Evolutionary conservation across 2,797 vertebrate species (phyloP).

Genomic region (Muscicapa comitata): DNA sequence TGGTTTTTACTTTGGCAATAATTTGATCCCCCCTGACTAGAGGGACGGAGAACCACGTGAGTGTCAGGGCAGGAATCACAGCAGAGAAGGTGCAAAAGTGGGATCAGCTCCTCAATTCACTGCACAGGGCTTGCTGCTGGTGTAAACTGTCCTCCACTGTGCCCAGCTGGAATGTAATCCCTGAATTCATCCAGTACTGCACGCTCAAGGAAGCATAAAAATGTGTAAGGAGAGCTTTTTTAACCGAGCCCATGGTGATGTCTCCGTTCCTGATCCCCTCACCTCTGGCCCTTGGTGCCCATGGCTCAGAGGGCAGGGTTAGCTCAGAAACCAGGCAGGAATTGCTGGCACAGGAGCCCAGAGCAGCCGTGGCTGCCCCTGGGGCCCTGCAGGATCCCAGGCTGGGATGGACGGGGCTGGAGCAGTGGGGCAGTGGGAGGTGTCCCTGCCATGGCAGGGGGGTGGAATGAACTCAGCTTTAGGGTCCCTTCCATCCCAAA

Average conservation of each 20-base stretch:
- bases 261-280: neutral
- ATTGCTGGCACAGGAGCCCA: neutral
- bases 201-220: neutral
- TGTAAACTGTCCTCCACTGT: neutral
- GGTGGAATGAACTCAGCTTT: neutral
- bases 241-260: neutral
- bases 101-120: neutral
- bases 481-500: neutral
- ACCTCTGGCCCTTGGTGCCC: neutral
- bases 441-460: neutral
- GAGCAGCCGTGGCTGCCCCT: neutral
- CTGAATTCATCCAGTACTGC: neutral
- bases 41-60: neutral
- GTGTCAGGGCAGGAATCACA: neutral
- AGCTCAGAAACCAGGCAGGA: neutral
- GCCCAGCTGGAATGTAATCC: neutral
- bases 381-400: neutral
- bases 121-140: neutral
- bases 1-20: neutral
- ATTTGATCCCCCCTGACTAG: neutral
- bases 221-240: neutral
- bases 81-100: rapidly evolving
- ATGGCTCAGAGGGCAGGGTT: neutral
- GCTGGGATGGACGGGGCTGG: rapidly evolving
- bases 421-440: neutral